A percentile compares a stretch with the other conserved stretches of the same genome.
phyloP scores from a whole-genome alignment of 2,113 vertebrate species.

The Melospiza georgiana region DNA sequence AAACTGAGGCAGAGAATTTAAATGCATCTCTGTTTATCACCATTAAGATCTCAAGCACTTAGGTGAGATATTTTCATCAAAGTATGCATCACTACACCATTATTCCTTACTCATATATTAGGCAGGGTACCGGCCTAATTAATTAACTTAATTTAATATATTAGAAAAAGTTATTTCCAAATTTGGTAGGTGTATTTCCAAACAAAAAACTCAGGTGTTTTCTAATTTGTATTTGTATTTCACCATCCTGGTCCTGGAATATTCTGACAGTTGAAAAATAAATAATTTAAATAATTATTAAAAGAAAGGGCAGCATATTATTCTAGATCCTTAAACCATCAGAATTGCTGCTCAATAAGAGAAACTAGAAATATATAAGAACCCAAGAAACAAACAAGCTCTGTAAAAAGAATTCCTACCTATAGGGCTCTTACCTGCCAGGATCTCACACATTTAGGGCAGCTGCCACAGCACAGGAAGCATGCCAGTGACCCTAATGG shows the following conservation, averaged over 20 bases:
- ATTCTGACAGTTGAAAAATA: not conserved
- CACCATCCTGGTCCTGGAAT: not conserved
- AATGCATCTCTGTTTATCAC: not conserved
- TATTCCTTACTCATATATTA: not conserved
- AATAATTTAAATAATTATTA: not conserved
- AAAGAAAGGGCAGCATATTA: not conserved
- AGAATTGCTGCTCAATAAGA: not conserved
- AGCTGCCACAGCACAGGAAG: not conserved
- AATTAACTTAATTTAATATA: slow-evolving; percentile 29
- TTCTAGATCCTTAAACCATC: not conserved
- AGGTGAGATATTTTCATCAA: not conserved
- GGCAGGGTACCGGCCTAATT: not conserved
- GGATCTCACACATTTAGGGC: not conserved
- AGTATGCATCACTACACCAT: not conserved
- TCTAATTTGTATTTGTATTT: slow-evolving; percentile 55
- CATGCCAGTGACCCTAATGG: not conserved
- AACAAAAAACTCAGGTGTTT: slow-evolving; percentile 40
- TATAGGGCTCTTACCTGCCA: not conserved
- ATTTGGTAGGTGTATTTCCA: slow-evolving; percentile 26
- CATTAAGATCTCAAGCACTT: not conserved
- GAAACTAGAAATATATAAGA: not conserved
- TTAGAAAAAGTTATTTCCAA: slow-evolving; percentile 58
- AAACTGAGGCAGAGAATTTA: not conserved
- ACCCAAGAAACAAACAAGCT: not conserved
- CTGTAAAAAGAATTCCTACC: not conserved